A percentile compares a stretch with the other conserved stretches of the same genome.
phyloP scores from a whole-genome alignment of 2,888 invertebrate genomes.

The Clitarchus hookeri region DNA sequence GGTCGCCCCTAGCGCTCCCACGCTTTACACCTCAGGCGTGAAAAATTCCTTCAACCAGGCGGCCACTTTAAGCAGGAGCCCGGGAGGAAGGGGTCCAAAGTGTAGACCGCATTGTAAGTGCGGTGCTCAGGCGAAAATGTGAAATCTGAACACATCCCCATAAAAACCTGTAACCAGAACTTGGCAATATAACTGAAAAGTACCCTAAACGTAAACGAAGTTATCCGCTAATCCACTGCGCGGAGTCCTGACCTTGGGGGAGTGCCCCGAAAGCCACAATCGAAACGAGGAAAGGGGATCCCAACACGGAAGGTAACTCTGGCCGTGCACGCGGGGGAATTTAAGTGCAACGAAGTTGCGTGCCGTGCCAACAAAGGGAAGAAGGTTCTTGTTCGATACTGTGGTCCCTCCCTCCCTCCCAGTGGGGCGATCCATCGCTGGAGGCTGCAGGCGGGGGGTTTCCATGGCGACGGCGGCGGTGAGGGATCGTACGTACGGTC shows the following conservation, averaged over 20 bases:
- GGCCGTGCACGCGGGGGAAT: background rate
- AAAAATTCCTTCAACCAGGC: too few relatives aligned
- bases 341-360: background rate
- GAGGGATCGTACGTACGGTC: background rate
- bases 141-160: too few relatives aligned
- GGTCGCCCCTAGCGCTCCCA: too few relatives aligned
- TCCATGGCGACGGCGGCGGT: background rate
- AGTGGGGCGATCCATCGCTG: background rate
- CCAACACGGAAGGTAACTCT: background rate
- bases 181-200: too few relatives aligned
- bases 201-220: too few relatives aligned
- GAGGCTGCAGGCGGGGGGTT: background rate
- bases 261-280: background rate
- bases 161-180: too few relatives aligned
- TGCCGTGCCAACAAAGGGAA: conserved; percentile 1
- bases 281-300: too few relatives aligned
- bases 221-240: background rate
- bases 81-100: too few relatives aligned
- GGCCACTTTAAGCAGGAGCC: too few relatives aligned
- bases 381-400: background rate
- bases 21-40: too few relatives aligned
- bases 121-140: too few relatives aligned
- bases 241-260: background rate
- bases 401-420: background rate
- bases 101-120: too few relatives aligned